Evolutionary conservation across 2,888 invertebrate species (phyloP).

Genomic region (Nemurella pictetii): DNA sequence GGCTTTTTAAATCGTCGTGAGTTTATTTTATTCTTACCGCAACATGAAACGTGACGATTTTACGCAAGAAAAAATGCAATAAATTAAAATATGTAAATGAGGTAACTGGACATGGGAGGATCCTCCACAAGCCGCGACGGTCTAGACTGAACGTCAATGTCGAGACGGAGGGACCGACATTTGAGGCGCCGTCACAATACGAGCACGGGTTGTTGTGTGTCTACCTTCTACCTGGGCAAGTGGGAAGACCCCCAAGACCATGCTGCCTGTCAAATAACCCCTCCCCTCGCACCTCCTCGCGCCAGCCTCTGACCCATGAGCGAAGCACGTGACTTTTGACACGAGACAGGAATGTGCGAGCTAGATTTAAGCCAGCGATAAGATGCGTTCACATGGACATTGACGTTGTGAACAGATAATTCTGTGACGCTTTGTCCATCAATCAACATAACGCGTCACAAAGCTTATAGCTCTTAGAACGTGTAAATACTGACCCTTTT

Average conservation of each 20-base stretch:
- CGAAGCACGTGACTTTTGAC: slow-evolving; percentile 22
- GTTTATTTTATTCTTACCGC: not conserved
- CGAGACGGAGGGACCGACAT: not conserved
- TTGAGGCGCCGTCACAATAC: not conserved
- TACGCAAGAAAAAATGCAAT: too few relatives aligned
- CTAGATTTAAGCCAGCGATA: not conserved
- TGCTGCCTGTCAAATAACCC: not conserved
- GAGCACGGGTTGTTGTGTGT: not conserved
- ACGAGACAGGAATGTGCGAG: slow-evolving; percentile 29
- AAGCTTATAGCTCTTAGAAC: not conserved
- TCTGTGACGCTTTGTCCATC: not conserved
- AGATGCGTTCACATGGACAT: not conserved
- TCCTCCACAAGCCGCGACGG: not conserved
- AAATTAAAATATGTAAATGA: not conserved
- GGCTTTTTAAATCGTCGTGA: not conserved
- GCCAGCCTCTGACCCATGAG: not conserved
- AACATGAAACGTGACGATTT: too few relatives aligned
- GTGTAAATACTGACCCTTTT: slow-evolving; percentile 80
- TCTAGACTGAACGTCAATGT: too few relatives aligned
- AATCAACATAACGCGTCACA: not conserved
- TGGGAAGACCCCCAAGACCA: not conserved
- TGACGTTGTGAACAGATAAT: slow-evolving; percentile 2
- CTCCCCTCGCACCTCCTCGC: too few relatives aligned
- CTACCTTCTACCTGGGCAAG: not conserved
- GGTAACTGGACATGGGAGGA: not conserved